Evolutionary conservation across 2,797 vertebrate species (phyloP).

Genomic region (Danio jaintianensis): DNA sequence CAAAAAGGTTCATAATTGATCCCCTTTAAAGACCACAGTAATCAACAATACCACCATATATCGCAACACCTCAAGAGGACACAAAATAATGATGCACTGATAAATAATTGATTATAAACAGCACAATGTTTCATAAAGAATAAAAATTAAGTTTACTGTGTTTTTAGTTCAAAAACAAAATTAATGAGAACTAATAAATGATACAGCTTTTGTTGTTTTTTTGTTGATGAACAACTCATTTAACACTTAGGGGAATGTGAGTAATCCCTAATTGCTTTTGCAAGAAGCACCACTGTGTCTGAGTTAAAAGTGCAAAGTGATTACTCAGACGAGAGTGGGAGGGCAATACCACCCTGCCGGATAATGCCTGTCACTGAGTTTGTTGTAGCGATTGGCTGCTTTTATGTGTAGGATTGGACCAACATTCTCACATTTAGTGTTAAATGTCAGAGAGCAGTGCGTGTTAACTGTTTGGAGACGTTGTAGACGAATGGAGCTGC

Average conservation of each 20-base stretch:
- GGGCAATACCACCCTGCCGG: neutral
- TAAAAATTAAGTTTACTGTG: too few relatives aligned
- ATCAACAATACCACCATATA: too few relatives aligned
- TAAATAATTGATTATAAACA: too few relatives aligned
- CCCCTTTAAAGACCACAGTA: neutral
- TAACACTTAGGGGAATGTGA: neutral
- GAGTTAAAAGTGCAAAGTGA: neutral
- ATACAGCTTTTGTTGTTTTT: too few relatives aligned
- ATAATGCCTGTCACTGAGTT: neutral
- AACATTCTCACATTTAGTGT: slow-evolving; percentile 17
- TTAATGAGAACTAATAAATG: too few relatives aligned
- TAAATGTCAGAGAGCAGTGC: slow-evolving; percentile 25
- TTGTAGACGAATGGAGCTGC: slow-evolving; percentile 3
- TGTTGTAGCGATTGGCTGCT: slow-evolving; percentile 16
- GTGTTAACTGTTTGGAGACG: slow-evolving; percentile 2
- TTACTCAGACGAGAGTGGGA: slow-evolving; percentile 19
- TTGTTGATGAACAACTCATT: too few relatives aligned
- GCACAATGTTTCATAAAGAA: too few relatives aligned
- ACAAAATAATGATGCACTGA: too few relatives aligned
- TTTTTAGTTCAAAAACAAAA: too few relatives aligned
- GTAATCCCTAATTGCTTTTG: neutral
- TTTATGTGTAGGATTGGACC: slow-evolving; percentile 21
- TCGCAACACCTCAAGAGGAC: too few relatives aligned
- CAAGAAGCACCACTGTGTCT: neutral
- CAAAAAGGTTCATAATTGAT: neutral